Base-by-base conservation (phyloP, 1,140 invertebrate genomes). In the Drosophila subpulchrella region DNA sequence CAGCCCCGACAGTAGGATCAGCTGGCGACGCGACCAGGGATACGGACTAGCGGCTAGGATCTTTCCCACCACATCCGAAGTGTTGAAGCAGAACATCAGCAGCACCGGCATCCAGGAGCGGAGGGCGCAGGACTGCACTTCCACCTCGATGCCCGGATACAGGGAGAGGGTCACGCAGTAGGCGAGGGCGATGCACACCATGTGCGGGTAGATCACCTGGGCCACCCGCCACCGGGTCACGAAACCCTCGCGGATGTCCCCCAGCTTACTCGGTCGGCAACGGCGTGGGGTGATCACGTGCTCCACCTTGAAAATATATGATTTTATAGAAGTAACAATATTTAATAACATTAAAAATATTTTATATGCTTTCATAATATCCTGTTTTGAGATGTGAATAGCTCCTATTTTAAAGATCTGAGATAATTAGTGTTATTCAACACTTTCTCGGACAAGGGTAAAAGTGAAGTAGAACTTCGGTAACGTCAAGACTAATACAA, bases 81-180 rank as follows among this genome's bases (percentile, higher is more conserved):
- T 94, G 85, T 98, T 98, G 81, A 98, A 98, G 1, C 95, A 93
- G 8, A 97, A 95, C 97, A 98, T 98, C 32, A 98, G 93, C 13
- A 98, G 94, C 3, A 98, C 97, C 0, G 97, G 97, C 97, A 98
- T 97, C 97, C 97, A 98, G 2, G 95, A 95, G 7, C 95, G 95
- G 27, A 97, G 95, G 20, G 94, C 94, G 81, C 97, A 98, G 36
- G 96, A 97, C 38, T 95, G 94, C 36, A 98, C 96, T 92, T 98
- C 97, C 0, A 97, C 97, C 60, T 97, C 95, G 27, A 98, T 97
- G 30, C 97, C 97, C 4, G 97, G 97, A 85, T 98, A 98, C 2
- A 98, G 93, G 62, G 96, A 97, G 1, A 98, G 93, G 0, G 97
- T 98, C 0, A 97, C 96, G 83, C 97, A 97, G 86, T 98, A 98